These are phyloP conservation scores for Eurois occulta DNA, from an alignment of 2,888 invertebrate genomes.

Conservation along the genomic window DNA sequence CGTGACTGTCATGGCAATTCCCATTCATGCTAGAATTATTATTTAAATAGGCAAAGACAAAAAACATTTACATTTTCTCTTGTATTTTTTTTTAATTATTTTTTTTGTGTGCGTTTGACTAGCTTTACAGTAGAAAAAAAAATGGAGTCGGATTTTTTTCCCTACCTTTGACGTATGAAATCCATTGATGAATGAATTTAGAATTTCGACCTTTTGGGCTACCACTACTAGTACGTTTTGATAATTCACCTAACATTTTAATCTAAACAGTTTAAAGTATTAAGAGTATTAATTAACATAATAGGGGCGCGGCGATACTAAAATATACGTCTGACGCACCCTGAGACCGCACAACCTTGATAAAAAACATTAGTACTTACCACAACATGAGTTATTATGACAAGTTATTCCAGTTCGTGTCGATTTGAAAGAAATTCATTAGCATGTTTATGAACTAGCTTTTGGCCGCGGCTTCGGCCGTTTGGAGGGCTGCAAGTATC, in stretches of 20 bases:
- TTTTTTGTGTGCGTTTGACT: background rate
- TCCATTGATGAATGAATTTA: background rate
- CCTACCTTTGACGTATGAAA: too few species aligned
- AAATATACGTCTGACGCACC: constrained; percentile 26
- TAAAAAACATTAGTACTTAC: constrained; percentile 34
- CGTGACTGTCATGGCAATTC: too few species aligned
- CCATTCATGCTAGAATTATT: too few species aligned
- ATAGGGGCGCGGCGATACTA: background rate
- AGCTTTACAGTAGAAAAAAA: background rate
- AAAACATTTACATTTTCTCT: background rate
- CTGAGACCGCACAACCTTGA: background rate
- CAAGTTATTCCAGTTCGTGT: background rate
- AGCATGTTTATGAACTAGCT: background rate
- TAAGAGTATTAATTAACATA: background rate
- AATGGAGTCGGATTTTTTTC: too few species aligned
- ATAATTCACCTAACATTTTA: background rate
- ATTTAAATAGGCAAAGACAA: too few species aligned
- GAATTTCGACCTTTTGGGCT: background rate
- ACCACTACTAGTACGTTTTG: background rate
- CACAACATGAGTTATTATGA: background rate
- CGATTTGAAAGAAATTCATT: background rate
- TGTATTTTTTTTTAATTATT: background rate
- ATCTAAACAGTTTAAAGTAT: constrained; percentile 4
- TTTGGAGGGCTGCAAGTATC: too few species aligned
- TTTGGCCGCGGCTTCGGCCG: background rate